Base-by-base conservation (phyloP, 2,113 vertebrate species). In the Callipepla californica region DNA sequence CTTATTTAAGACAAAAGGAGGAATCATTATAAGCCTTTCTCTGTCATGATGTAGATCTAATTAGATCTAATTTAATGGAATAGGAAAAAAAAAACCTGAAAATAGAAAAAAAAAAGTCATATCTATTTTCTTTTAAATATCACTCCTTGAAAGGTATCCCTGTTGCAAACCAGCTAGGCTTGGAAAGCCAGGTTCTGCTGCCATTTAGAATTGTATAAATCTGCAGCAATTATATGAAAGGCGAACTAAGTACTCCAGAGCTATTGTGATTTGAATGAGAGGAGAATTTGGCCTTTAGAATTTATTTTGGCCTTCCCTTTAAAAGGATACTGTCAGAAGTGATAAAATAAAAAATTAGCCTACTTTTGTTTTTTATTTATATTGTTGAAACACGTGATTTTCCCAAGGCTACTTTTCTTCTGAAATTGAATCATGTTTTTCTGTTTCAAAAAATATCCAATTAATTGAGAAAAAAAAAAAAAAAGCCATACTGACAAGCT, bases 61-160 rank as follows among this genome's bases (percentile, higher is more conserved):
- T 91, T 88, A 62, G 51, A 89, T 79, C 23, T 66, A 89, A 88
- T 91, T 85, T 88, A 88, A 80, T 76, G 59, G 42, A 90, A 80
- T 70, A 47, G 80, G 30, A 7, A 20, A 58, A n/a, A 57, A n/a
- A 50, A 7, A 53, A 28, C 7, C 51, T 28, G 51, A 32, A 57
- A 57, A 57, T 32, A 57, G 30, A 57, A 57, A 30, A 7, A 55
- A 30, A 55, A 91, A 30, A 22, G 92, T 93, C 19, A 30, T 15
- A 55, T 55, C 12, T 61, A 47, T 57, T 68, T 73, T 81, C 22
- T 65, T 80, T 51, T 53, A 58, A n/a, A 57, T 70, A 48, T 77
- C 13, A 44, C 36, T 70, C 63, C 20, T 65, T 66, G 77, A 87
- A 80, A 72, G 77, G 53, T 63, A 72, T 81, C 74, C 40, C 62